These are phyloP conservation scores for Drosophila siamana DNA, from an alignment of 2,888 invertebrate species.

Conservation along the genomic window DNA sequence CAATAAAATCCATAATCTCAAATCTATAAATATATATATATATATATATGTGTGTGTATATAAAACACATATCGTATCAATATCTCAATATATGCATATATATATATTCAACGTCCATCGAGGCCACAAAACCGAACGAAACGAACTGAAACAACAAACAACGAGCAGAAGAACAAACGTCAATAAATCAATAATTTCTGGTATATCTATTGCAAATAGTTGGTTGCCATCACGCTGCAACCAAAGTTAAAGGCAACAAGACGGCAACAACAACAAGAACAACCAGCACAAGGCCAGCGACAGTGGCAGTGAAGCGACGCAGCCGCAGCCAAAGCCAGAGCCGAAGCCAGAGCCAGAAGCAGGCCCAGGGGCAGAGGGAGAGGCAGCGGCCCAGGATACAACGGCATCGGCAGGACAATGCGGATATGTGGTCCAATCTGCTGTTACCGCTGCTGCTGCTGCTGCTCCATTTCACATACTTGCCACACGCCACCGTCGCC, in stretches of 20 bases:
- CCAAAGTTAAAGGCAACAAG: slow-evolving; percentile 73
- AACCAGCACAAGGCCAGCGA: slow-evolving; percentile 36
- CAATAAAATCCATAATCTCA: too few relatives aligned
- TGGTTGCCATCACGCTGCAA: slow-evolving; percentile 80
- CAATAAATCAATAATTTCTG: slow-evolving; percentile 6
- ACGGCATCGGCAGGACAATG: slow-evolving; percentile 56
- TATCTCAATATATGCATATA: slow-evolving; percentile 17
- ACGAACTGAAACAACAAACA: too few relatives aligned
- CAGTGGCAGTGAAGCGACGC: slow-evolving; percentile 16
- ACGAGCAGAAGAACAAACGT: neutral
- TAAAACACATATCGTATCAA: neutral
- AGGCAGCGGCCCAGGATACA: neutral
- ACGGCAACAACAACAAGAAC: slow-evolving; percentile 65
- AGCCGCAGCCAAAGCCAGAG: slow-evolving; percentile 3
- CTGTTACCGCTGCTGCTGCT: slow-evolving; percentile 60
- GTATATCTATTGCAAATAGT: slow-evolving; percentile 34
- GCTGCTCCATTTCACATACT: slow-evolving; percentile 34
- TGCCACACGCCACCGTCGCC: slow-evolving; percentile 40
- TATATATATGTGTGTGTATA: too few relatives aligned
- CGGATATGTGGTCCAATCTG: slow-evolving; percentile 69
- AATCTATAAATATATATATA: too few relatives aligned
- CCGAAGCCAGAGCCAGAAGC: too few relatives aligned
- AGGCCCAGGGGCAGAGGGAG: too few relatives aligned
- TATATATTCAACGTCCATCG: neutral
- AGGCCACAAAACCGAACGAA: too few relatives aligned